phyloP scores from a whole-genome alignment of 2,888 invertebrate species.

The Plagiodera versicolora region DNA sequence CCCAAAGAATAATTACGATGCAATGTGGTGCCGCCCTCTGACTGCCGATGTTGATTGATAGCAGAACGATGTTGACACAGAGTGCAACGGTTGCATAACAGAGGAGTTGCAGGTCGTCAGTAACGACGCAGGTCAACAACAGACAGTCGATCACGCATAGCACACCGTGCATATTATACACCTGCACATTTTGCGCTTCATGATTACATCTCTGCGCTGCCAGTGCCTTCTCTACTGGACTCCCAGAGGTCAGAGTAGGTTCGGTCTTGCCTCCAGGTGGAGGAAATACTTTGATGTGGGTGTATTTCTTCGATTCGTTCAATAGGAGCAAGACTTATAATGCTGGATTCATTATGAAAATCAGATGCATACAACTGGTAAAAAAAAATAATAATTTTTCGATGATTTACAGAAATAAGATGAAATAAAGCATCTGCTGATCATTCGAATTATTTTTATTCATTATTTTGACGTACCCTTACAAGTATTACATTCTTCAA shows the following conservation, averaged over 20 bases:
- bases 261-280: background rate
- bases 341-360: too few relatives aligned
- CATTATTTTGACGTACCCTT: too few relatives aligned
- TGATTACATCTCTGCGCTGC: background rate
- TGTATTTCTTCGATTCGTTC: too few relatives aligned
- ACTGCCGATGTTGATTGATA: conserved; percentile 35
- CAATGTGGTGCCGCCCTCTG: conserved; percentile 22
- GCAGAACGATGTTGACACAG: conserved; percentile 45
- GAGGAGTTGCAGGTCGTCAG: conserved; percentile 46
- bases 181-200: conserved; percentile 36
- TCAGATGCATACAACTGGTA: too few relatives aligned
- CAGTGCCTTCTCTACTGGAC: background rate
- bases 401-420: too few relatives aligned
- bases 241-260: background rate
- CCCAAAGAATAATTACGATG: conserved; percentile 28
- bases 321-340: too few relatives aligned
- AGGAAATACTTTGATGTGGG: too few relatives aligned
- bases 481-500: too few relatives aligned
- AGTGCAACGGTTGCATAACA: conserved; percentile 47
- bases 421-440: too few relatives aligned
- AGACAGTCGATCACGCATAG: conserved; percentile 50
- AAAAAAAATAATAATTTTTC: too few relatives aligned
- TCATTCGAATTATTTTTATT: too few relatives aligned
- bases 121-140: conserved; percentile 50
- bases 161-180: conserved; percentile 27